Evolutionary conservation across 2,113 vertebrate genomes (phyloP), one percentile per base, ranked within the genome.

Genomic region (Colaptes auratus): DNA sequence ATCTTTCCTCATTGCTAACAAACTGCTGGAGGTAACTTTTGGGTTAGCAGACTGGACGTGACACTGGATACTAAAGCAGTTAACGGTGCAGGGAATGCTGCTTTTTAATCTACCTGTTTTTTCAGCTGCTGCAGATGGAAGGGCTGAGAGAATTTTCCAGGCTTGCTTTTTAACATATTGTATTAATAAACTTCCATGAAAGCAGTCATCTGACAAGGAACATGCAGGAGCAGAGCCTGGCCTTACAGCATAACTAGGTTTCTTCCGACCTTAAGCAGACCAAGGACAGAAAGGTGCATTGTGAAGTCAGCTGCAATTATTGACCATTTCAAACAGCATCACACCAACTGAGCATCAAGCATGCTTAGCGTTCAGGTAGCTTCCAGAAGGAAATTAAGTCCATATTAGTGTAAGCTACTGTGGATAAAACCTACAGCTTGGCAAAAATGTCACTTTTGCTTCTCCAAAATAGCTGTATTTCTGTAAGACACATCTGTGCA

Each of bases 301-400:
- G 67, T 44, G 63, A 92, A 89, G 61, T 82, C 86, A 89, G 73
- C 89, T 92, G 67, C 56, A 89, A 24, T 84, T 89, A 89, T 11
- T 90, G 66, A 75, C 81, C 63, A 33, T 46, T 87, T 78, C 84
- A 85, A 84, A 82, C 58, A 66, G 33, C 20, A 19, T 84, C 78
- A 73, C 1, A 3, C 30, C 61, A 89, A 64, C 33, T 20, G 53
- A 92, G 77, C 76, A 65, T 58, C 77, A 55, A 74, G 46, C 31
- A 2, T 72, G 48, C 44, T 89, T 69, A n/a, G 46, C 15, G 50
- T 75, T 78, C 87, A 86, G 89, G 87, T 64, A 73, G 67, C 66
- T 91, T 92, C 79, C 67, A 80, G 75, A 89, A 93, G 65, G 86
- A 93, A 92, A 92, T 77, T n/a, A 91, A 48, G 48, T 61, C 75